A percentile compares a stretch with the other conserved stretches of the same genome.
Evolutionary conservation across 2,888 invertebrate species (phyloP).

Genomic region (Allophyes oxyacanthae): DNA sequence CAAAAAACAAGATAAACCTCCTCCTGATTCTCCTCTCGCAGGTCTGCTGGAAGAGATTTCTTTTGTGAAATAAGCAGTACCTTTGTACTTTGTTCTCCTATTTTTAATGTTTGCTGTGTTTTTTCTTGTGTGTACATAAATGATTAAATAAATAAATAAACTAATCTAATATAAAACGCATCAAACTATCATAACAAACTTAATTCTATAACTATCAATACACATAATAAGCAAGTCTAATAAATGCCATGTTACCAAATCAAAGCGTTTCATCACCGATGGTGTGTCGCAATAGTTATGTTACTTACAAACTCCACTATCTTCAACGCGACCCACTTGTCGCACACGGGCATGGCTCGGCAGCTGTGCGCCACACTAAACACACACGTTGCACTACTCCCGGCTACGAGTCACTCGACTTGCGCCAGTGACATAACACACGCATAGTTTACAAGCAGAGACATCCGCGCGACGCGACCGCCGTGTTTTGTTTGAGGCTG

Average conservation of each 20-base stretch:
- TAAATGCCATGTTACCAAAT: conserved; percentile 56
- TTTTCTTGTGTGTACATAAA: too few relatives aligned
- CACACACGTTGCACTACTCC: conserved; percentile 57
- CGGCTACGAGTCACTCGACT: conserved; percentile 38
- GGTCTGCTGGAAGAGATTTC: too few relatives aligned
- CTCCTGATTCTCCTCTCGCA: too few relatives aligned
- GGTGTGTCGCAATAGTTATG: conserved; percentile 53
- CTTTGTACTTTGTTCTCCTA: too few relatives aligned
- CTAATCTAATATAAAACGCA: conserved; percentile 5
- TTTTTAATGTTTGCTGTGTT: too few relatives aligned
- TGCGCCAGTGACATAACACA: conserved; percentile 67
- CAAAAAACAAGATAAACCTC: too few relatives aligned
- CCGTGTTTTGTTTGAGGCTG: conserved; percentile 74
- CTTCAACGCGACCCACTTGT: conserved; percentile 89
- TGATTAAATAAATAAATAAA: too few relatives aligned
- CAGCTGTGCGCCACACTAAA: conserved; percentile 40
- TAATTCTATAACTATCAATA: conserved; percentile 15
- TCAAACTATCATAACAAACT: conserved; percentile 19
- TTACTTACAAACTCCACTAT: conserved; percentile 87
- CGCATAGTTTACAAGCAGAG: conserved; percentile 58
- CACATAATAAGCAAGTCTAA: conserved; percentile 24
- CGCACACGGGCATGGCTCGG: conserved; percentile 82
- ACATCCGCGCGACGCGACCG: conserved; percentile 77
- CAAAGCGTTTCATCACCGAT: conserved; percentile 57
- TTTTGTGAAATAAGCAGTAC: too few relatives aligned